phyloP scores from a whole-genome alignment of 2,113 vertebrate species.

The Chlorodrepanis virens region DNA sequence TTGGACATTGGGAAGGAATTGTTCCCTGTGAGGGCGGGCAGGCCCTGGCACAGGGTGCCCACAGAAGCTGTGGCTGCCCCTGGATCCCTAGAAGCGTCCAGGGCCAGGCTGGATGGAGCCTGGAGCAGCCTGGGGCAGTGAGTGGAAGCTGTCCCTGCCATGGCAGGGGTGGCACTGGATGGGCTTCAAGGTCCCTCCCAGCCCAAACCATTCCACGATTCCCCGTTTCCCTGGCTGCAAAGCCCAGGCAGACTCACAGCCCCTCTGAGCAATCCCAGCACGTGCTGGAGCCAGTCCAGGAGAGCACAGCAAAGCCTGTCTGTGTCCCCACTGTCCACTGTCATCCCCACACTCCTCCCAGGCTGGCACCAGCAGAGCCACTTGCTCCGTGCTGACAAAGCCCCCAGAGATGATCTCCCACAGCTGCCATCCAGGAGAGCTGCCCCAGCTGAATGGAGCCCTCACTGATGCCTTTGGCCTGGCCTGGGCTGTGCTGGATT shows the following conservation, averaged over 20 bases:
- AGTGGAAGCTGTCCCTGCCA: not conserved
- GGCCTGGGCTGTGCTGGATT: not conserved
- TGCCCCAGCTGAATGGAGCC: not conserved
- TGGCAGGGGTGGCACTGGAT: too few species aligned
- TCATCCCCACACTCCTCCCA: not conserved
- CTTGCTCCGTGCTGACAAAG: not conserved
- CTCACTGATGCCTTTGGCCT: not conserved
- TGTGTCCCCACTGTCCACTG: not conserved
- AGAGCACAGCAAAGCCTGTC: not conserved
- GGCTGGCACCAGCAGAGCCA: not conserved
- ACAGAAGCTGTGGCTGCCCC: not conserved
- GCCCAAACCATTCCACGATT: not conserved
- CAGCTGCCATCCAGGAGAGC: not conserved
- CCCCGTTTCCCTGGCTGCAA: not conserved
- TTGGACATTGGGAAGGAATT: not conserved
- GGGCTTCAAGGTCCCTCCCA: not conserved
- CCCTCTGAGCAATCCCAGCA: not conserved
- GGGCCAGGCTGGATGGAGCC: accelerated
- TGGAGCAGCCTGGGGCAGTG: not conserved
- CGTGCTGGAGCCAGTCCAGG: not conserved
- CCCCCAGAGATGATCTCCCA: not conserved
- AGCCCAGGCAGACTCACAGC: not conserved
- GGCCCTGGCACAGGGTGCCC: not conserved
- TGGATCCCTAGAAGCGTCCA: not conserved
- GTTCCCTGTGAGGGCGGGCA: accelerated